Conservation (phyloP, 2,113 vertebrate species). For the Plotosus lineatus region DNA sequence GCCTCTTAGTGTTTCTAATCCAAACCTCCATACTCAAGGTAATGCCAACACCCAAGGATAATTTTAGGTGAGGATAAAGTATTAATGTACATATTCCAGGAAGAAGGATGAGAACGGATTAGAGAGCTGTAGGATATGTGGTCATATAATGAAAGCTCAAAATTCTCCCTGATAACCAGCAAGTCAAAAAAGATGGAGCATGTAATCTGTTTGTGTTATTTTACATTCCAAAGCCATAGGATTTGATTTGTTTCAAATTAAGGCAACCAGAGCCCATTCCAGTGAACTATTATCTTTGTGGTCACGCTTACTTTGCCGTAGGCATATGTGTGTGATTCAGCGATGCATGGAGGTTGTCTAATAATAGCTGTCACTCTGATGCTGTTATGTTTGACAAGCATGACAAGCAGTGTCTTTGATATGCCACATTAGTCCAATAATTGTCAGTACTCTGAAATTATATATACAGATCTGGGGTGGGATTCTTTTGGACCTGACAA, state of each 20-base stretch:
- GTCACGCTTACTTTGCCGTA: constrained; percentile 9
- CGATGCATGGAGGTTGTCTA: constrained; percentile 12
- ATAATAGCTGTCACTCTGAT: constrained; percentile 31
- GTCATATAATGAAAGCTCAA: constrained; percentile 12
- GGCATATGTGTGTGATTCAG: constrained; percentile 21
- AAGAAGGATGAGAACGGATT: constrained; percentile 26
- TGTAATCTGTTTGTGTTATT: constrained; percentile 22
- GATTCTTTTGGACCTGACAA: neutral
- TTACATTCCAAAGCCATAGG: neutral
- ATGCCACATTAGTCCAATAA: constrained; percentile 14
- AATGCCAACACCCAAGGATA: neutral
- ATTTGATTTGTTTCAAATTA: constrained; percentile 2
- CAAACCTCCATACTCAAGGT: neutral
- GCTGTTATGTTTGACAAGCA: constrained; percentile 19
- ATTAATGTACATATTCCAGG: neutral
- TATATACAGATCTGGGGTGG: neutral
- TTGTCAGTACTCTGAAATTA: constrained; percentile 9
- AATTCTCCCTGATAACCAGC: neutral
- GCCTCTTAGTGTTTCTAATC: neutral
- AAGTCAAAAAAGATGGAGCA: constrained; percentile 9
- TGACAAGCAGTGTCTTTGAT: constrained; percentile 24
- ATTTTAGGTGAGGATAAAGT: constrained; percentile 13
- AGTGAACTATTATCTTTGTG: neutral
- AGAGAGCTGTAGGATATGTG: neutral
- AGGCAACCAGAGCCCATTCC: constrained; percentile 5